Base-by-base conservation (phyloP, 2,888 invertebrate species). In the Asteroscopus sphinx region DNA sequence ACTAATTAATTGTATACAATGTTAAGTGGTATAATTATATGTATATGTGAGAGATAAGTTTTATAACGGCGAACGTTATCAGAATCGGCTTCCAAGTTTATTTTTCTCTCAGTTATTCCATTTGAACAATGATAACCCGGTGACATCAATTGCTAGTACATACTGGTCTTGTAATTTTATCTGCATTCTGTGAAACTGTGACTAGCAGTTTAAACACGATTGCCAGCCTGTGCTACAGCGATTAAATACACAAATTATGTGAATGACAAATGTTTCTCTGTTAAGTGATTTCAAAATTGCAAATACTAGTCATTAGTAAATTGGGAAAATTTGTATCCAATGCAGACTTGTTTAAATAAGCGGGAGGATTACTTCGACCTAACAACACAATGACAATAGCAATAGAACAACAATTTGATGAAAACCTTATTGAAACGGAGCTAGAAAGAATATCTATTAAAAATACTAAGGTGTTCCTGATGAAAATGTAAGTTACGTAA, bases 111-210 rank as follows among this genome's bases (percentile, higher is more conserved):
- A 57, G 63, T 55, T 37, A 67, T 67, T 56, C 56, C 59, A 52
- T 68, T 63, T 56, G 63, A 53, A 65, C 42, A 52, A 37, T 48
- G 81, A 81, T 81, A 81, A 80, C 76, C 77, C 53, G 52, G 7
- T 73, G 76, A 74, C 76, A 73, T 69, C 56, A 63, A 66, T 65
- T 39, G 69, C 69, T 58, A 67, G 70, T 69, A 58, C 61, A 68
- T 63, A 68, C 71, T 68, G 58, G 72, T 76, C 58, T 66, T 42
- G 47, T 36, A 39, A 51, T 57, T 26, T 52, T 75, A 74, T 75
- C 75, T 52, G 40, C n/a, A 51, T 67, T 57, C 35, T 54, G 39
- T 52, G 56, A 56, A 68, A 58, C 41, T 51, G 28, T 62, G 25
- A 26, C 25, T 39, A 46, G 36, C 21, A 44, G 42, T 46, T 59